These are phyloP conservation scores for Agrotis ipsilon DNA, from an alignment of 2,888 invertebrate genomes.

Conservation along the genomic window DNA sequence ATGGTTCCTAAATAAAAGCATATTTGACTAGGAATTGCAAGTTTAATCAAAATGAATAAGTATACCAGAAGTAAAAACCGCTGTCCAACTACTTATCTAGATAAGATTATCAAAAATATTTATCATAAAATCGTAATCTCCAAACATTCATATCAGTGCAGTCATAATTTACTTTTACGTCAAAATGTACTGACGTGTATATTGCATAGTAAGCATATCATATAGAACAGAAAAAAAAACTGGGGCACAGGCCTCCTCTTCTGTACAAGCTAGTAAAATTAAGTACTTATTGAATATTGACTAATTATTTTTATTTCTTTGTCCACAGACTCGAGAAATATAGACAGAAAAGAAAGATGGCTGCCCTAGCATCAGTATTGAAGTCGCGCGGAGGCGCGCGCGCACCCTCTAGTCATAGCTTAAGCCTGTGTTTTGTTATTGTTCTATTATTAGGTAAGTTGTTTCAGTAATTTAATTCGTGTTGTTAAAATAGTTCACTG, in stretches of 20 bases:
- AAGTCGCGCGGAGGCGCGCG: conserved; percentile 68
- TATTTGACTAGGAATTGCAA: background rate
- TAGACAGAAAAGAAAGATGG: conserved; percentile 74
- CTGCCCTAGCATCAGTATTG: conserved; percentile 74
- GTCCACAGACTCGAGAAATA: conserved; percentile 75
- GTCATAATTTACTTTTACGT: background rate
- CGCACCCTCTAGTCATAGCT: conserved; percentile 83
- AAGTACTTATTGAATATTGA: background rate
- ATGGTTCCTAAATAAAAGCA: background rate
- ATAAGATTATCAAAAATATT: conserved; percentile 28
- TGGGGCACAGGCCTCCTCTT: too few relatives aligned
- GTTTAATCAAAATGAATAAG: conserved; percentile 13
- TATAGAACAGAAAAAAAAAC: too few relatives aligned
- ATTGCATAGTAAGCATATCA: too few relatives aligned
- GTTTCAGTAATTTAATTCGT: conserved; percentile 8
- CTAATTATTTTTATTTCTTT: conserved; percentile 63
- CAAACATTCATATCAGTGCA: background rate
- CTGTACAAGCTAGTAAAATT: too few relatives aligned
- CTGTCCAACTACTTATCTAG: background rate
- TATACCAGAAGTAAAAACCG: conserved; percentile 2
- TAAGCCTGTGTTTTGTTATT: conserved; percentile 79
- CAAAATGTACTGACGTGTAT: background rate
- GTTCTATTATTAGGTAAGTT: conserved; percentile 83
- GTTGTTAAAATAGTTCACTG: background rate
- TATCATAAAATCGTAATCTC: conserved; percentile 22